Evolutionary conservation across 1,140 invertebrate species (phyloP), one percentile per base, ranked within the genome.

Genomic region (Bathynomus jamesi): DNA sequence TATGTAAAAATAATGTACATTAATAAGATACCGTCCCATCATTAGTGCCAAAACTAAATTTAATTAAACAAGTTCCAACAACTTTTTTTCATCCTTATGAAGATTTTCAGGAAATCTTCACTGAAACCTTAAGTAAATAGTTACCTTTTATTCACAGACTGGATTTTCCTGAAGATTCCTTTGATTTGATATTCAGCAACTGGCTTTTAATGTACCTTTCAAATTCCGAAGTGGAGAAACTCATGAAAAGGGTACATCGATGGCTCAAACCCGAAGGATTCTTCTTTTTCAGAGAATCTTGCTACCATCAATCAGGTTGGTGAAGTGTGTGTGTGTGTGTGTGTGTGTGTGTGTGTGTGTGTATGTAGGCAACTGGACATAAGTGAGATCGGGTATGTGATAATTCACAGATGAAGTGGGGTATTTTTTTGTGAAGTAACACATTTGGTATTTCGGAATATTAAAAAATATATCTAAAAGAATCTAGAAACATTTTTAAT

Each of bases 171-270:
- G 30, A 46, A 2, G 68, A 64, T 61, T 67, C 70, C 13, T 82
- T 76, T 66, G 85, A 87, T 75, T 69, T 87, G 24, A 82, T 88
- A 3, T 88, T 88, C 79, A 85, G 85, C 75, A 88, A 88, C 78
- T 88, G 87, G 87, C 80, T 88, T 21, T 81, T 88, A 62, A 88
- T 88, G 87, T 88, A 88, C 76, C 74, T 88, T 31, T 79, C 79
- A 40, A 85, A 87, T 73, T 78, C 80, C 4, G 87, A 88, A 76
- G 82, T 85, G 4, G 77, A 82, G 32, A 75, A 80, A 17, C 79
- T 87, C 8, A 78, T 86, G 5, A 70, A 78, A 29, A 85, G 84
- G 67, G 80, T 84, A 31, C 74, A 87, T 4, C 67, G 74, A 32
- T 88, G 86, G 86, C 79, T 87, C 8, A 81, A 80, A 66, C 80